phyloP scores from a whole-genome alignment of 2,797 vertebrate genomes.

The Gallinago stenura region DNA sequence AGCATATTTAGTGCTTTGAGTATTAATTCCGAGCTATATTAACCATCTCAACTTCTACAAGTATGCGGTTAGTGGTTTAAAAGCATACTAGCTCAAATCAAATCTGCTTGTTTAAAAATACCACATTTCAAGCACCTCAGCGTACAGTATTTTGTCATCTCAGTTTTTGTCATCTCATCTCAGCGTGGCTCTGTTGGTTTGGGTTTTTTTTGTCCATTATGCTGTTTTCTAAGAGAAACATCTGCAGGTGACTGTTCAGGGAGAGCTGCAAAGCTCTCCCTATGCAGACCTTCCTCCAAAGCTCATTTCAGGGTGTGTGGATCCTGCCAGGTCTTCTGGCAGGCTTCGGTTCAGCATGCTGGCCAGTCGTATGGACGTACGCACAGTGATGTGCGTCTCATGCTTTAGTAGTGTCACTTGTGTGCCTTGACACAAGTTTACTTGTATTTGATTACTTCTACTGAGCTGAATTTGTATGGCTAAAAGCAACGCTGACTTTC shows the following conservation, averaged over 20 bases:
- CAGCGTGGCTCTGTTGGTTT: fast-evolving
- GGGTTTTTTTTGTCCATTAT: fast-evolving
- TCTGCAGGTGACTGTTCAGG: fast-evolving
- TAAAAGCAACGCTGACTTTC: not conserved
- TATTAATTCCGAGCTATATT: not conserved
- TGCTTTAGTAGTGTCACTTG: not conserved
- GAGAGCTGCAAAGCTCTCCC: not conserved
- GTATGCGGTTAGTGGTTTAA: not conserved
- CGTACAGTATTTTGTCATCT: not conserved
- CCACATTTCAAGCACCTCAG: fast-evolving
- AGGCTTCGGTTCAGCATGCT: not conserved
- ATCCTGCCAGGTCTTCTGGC: not conserved
- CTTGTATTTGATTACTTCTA: not conserved
- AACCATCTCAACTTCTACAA: not conserved
- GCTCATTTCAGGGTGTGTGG: not conserved
- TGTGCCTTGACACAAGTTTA: not conserved
- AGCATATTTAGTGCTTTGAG: not conserved
- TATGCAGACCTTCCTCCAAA: not conserved
- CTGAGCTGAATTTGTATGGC: not conserved
- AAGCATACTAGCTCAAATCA: not conserved
- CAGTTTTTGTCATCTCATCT: not conserved
- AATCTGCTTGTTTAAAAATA: not conserved
- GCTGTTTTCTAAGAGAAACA: not conserved
- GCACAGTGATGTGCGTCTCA: fast-evolving
- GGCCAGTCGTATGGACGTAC: not conserved